Percentiles rank a stretch among this genome's conserved stretches.
Conservation (phyloP, 2,797 vertebrate genomes). For the Alectoris magna region DNA sequence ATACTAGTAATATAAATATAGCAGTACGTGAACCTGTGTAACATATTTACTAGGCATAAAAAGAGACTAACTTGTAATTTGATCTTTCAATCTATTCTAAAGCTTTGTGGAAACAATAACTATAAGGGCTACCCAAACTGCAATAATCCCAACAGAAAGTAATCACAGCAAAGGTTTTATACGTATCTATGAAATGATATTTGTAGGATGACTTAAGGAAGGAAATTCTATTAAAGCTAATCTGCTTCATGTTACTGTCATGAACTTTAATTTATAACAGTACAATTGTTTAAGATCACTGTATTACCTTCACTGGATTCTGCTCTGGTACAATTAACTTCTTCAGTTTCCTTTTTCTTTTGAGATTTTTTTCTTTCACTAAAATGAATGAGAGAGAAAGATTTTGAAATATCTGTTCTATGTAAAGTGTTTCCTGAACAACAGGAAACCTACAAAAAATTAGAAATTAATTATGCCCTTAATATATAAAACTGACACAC, state of each 20-base stretch:
- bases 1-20: background rate
- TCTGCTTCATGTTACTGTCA: background rate
- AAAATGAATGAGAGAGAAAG: slow-evolving; percentile 55
- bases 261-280: background rate
- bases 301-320: slow-evolving; percentile 80
- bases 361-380: slow-evolving; percentile 64
- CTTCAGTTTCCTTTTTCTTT: slow-evolving; percentile 71
- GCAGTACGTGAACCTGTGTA: background rate
- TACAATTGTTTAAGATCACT: background rate
- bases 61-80: background rate
- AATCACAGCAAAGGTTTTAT: slow-evolving; percentile 19
- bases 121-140: background rate
- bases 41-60: background rate
- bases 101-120: background rate
- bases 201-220: background rate
- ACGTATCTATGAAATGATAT: background rate
- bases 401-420: slow-evolving; percentile 49
- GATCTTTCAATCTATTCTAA: background rate
- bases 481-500: background rate
- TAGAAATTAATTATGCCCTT: slow-evolving; percentile 16
- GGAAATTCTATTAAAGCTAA: background rate
- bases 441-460: background rate
- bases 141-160: background rate
- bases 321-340: slow-evolving; percentile 66
- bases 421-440: slow-evolving; percentile 36